Conservation (phyloP, 2,797 vertebrate species). For the Coregonus suidteri region DNA sequence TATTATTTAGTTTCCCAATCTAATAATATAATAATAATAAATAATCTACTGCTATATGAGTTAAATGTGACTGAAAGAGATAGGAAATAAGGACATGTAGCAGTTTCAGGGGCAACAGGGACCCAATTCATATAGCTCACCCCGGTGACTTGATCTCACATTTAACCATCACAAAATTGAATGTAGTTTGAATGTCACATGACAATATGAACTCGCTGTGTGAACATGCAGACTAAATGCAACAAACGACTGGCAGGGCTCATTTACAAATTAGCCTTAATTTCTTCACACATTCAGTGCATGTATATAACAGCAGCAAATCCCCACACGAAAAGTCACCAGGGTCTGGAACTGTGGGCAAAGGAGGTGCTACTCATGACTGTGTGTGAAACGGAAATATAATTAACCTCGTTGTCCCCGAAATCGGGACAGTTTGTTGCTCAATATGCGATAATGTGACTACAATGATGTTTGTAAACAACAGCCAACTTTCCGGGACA, state of each 20-base stretch:
- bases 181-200: constrained; percentile 37
- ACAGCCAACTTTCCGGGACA: too few species aligned
- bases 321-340: neutral
- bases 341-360: constrained; percentile 6
- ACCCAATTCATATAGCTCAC: constrained; percentile 9
- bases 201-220: neutral
- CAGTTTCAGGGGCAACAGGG: neutral
- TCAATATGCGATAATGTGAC: too few species aligned
- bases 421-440: too few species aligned
- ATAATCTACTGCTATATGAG: constrained; percentile 2
- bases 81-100: neutral
- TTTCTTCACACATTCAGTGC: constrained; percentile 9
- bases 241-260: constrained; percentile 10
- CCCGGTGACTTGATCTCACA: constrained; percentile 12
- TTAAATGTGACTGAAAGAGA: neutral
- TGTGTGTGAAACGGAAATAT: constrained; percentile 14
- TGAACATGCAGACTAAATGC: too few species aligned
- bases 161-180: constrained; percentile 30
- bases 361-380: constrained; percentile 8
- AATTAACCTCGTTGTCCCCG: neutral
- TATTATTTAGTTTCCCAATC: constrained; percentile 8
- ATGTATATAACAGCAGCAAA: constrained; percentile 12
- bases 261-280: constrained; percentile 6
- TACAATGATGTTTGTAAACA: too few species aligned
- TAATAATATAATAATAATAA: too few species aligned